Base-by-base conservation (phyloP, 2,888 invertebrate genomes). In the Eilema caniola region DNA sequence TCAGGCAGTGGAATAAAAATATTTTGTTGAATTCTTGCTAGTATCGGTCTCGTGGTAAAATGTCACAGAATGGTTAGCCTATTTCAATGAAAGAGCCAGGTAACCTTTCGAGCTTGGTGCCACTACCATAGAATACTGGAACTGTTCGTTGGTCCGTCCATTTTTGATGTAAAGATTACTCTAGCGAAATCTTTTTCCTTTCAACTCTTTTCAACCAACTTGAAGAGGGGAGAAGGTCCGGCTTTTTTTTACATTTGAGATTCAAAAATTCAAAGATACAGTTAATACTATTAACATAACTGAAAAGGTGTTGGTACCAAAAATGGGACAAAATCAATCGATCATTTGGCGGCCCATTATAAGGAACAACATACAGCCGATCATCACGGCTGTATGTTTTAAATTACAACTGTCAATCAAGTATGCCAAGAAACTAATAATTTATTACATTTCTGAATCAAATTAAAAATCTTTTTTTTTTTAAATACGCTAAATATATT, bases 351-450 rank as follows among this genome's bases (percentile, higher is more conserved):
- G 80, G 76, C 59, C 72, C 77, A 79, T 83, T 81, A 79, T 74
- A 72, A 78, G 76, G 79, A 83, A 81, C 83, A 85, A 83, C 73
- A 68, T 71, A 70, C 24, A 75, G 74, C 78, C 79, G 85, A 87
- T 83, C 82, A 83, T 83, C 83, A n/a, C n/a, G n/a, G n/a, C n/a
- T n/a, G n/a, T n/a, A n/a, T n/a, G n/a, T 87, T 85, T 89, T 90
- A 93, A 93, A 93, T 94, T 93, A 93, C 92, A 92, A 90, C 89
- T 89, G 92, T 93, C 93, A 92, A 90, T 93, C 92, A 92, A 80
- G 82, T 74, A 81, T 75, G 79, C 78, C 77, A 77, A 74, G 84
- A 77, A 74, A 82, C 81, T 79, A 86, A 72, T 82, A 83, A 87
- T 88, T 88, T 86, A 84, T 85, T 85, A 85, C 83, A 81, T 83